A percentile compares a stretch with the other conserved stretches of the same genome.
These are phyloP conservation scores for Adelosebastes latens DNA, from an alignment of 2,797 vertebrate genomes.

Conservation along the genomic window DNA sequence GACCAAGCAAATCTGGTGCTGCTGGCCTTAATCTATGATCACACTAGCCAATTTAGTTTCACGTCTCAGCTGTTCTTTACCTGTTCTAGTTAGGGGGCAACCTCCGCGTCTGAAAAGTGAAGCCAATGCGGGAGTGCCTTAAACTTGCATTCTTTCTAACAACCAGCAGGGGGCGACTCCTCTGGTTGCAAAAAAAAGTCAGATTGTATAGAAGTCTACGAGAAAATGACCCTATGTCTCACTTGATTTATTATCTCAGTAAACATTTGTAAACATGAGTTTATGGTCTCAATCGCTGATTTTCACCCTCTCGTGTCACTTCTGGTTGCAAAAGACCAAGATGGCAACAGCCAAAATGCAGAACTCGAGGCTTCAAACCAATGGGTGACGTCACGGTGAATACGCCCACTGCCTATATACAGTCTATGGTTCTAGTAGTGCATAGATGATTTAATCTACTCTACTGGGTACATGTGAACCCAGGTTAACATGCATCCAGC, in stretches of 20 bases:
- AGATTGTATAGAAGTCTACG: background rate
- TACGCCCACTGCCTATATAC: too few relatives aligned
- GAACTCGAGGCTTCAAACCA: too few relatives aligned
- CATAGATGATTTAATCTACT: background rate
- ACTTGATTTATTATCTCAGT: too few relatives aligned
- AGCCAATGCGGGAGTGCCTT: background rate
- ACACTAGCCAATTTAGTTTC: background rate
- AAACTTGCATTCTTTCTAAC: background rate
- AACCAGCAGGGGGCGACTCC: background rate
- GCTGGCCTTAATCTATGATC: conserved; percentile 15
- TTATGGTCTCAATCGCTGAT: too few relatives aligned
- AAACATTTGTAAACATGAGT: too few relatives aligned
- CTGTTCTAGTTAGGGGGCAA: background rate
- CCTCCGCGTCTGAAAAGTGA: too few relatives aligned
- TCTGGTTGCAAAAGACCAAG: too few relatives aligned
- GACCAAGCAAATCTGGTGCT: background rate
- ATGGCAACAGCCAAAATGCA: too few relatives aligned
- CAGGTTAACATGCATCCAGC: background rate
- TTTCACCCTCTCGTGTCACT: too few relatives aligned
- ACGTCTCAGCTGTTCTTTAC: background rate
- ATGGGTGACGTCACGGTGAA: too few relatives aligned
- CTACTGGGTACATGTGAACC: background rate
- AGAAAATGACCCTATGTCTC: background rate
- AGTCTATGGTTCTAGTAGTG: background rate
- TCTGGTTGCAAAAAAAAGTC: too few relatives aligned